These are phyloP conservation scores for Lypha dubia DNA, from an alignment of 2,888 invertebrate species.

Conservation along the genomic window DNA sequence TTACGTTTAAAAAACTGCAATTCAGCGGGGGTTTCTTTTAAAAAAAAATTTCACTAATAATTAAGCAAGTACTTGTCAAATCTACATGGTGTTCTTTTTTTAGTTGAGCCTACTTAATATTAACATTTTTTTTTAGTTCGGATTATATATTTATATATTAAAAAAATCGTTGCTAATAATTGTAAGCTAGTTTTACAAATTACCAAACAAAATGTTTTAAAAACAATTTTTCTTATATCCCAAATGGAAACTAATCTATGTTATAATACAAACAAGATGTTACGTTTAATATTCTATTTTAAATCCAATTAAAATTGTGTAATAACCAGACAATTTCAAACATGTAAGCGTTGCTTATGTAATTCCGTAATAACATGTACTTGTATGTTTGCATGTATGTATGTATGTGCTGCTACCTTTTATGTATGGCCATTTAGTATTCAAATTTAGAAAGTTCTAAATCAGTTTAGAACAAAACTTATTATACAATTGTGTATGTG, in stretches of 20 bases:
- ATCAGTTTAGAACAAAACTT: conserved; percentile 10
- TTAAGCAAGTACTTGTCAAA: too few relatives aligned
- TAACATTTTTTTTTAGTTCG: too few relatives aligned
- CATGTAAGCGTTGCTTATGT: conserved; percentile 14
- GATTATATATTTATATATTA: too few relatives aligned
- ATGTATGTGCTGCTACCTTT: too few relatives aligned
- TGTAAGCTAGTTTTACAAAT: too few relatives aligned
- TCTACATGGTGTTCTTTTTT: too few relatives aligned
- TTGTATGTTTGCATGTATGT: conserved; percentile 5
- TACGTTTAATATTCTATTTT: conserved; percentile 23
- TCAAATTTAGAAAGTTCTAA: conserved; percentile 19
- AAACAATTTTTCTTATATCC: too few relatives aligned
- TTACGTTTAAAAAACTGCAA: too few relatives aligned
- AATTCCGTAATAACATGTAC: conserved; percentile 11
- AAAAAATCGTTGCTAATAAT: not conserved
- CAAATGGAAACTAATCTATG: not conserved
- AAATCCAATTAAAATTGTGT: conserved; percentile 68
- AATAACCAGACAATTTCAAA: conserved; percentile 42
- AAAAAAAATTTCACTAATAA: too few relatives aligned
- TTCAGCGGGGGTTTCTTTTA: too few relatives aligned
- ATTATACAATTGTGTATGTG: not conserved
- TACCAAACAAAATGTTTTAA: too few relatives aligned
- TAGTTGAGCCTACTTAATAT: too few relatives aligned
- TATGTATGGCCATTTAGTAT: not conserved
- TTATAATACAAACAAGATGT: not conserved